Base-by-base conservation (phyloP, 2,888 invertebrate species). In the Graphium colonna region DNA sequence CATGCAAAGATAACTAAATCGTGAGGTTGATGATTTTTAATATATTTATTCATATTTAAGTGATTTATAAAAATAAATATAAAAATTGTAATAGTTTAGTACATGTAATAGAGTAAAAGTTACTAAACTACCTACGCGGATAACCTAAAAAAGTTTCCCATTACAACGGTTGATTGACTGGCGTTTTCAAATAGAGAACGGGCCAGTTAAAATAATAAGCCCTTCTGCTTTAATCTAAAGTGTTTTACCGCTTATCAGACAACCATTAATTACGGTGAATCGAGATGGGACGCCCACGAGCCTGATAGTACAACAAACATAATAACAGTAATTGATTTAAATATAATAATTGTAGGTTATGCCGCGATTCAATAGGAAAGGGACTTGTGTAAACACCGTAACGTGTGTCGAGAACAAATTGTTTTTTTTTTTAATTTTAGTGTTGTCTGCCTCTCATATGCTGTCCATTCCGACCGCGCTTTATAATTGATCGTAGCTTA, bases 321-420 rank as follows among this genome's bases (percentile, higher is more conserved):
- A 83, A 86, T 86, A 80, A 82, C 68, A 75, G 79, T 86, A 86
- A 88, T 88, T 85, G 87, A 85, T 82, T 85, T 84, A 80, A 86
- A 85, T 83, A 77, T 78, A 77, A 79, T 84, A 85, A 85, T 82
- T 69, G 73, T 70, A 71, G 76, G 69, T 65, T 63, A 40, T 50
- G 63, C 57, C 47, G 49, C 65, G 82, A 79, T 80, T 62, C 66
- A 73, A 81, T 81, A 77, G 68, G 36, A 60, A 66, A 36, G 40
- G 31, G 40, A 28, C 16, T 69, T 74, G 68, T 77, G 77, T 85
- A 84, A 83, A 87, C 81, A 83, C 67, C 63, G 67, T 81, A 68
- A 68, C 70, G 58, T 59, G 59, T 52, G 39, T 45, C 41, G 56
- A 56, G 43, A 39, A 50, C 55, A 60, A 61, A 60, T 58, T 57